phyloP scores from a whole-genome alignment of 2,113 vertebrate genomes.

The Oxygymnocypris stewartii region DNA sequence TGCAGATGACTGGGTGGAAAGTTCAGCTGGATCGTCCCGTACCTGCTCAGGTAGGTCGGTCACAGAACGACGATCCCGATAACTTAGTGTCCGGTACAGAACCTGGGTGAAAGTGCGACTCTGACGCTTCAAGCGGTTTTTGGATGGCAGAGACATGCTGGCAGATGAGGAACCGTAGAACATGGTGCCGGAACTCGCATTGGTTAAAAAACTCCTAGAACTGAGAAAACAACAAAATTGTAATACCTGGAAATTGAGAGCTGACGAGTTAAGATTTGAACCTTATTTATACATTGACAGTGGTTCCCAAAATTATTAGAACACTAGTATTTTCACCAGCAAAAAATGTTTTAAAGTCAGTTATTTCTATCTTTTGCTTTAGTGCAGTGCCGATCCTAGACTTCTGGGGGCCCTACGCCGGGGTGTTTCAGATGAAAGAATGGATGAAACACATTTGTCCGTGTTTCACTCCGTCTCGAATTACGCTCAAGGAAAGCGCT shows the following conservation, averaged over 20 bases:
- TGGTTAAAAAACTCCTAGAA: constrained; percentile 56
- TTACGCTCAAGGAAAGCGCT: no score
- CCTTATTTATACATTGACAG: not conserved
- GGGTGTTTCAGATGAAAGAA: no score
- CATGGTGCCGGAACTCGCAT: constrained; percentile 72
- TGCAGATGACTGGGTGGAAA: constrained; percentile 91
- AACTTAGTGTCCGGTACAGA: constrained; percentile 89
- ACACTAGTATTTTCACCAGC: no score
- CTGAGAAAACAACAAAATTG: constrained; percentile 49
- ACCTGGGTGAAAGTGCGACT: constrained; percentile 88
- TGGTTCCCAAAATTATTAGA: not conserved
- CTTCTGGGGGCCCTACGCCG: no score
- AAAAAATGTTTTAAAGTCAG: no score
- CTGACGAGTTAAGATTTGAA: not conserved
- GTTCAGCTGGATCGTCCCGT: constrained; percentile 86
- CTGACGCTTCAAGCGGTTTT: constrained; percentile 89
- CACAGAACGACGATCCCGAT: constrained; percentile 81
- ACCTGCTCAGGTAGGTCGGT: constrained; percentile 69
- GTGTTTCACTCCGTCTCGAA: no score
- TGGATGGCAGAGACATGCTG: constrained; percentile 88
- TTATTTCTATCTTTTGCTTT: no score
- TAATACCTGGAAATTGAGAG: not conserved
- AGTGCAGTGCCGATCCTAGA: no score
- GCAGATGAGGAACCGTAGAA: constrained; percentile 88
- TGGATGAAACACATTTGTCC: no score